phyloP scores from a whole-genome alignment of 2,113 vertebrate species.

The Nothobranchius kuhntae region DNA sequence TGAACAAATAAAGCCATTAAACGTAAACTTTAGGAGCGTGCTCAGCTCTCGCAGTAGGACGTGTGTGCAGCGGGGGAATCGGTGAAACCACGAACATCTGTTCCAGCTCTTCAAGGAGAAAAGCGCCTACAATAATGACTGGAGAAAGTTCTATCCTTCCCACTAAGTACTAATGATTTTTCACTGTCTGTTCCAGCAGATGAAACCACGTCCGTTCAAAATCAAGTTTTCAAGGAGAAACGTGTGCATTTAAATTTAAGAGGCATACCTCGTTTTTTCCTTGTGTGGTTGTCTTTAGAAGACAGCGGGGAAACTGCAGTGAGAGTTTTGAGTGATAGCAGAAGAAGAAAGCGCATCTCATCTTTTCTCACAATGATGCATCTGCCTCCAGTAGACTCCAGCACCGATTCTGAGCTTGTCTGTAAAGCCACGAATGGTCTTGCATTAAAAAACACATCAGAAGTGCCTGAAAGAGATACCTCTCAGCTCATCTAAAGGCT shows the following conservation, averaged over 20 bases:
- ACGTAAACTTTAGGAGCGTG: background rate
- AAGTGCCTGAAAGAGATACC: background rate
- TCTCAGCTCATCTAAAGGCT: background rate
- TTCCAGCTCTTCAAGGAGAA: constrained; percentile 6
- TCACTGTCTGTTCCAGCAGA: background rate
- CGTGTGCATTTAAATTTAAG: background rate
- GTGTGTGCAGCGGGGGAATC: background rate
- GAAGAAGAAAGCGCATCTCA: constrained; percentile 12
- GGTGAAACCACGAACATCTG: constrained; percentile 7
- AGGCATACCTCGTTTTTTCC: background rate
- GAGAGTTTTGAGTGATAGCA: constrained; percentile 19
- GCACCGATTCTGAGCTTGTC: constrained; percentile 34
- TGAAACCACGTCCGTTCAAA: background rate
- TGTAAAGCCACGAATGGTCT: constrained; percentile 1
- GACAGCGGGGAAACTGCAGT: background rate
- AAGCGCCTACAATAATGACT: background rate
- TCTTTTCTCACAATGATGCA: constrained; percentile 9
- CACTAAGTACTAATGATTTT: background rate
- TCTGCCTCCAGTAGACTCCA: constrained; percentile 8
- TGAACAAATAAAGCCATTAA: background rate
- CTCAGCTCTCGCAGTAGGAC: background rate
- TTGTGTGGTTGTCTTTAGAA: background rate
- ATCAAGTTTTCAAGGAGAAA: background rate
- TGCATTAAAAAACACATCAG: background rate
- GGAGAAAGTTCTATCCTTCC: constrained; percentile 11